Evolutionary conservation across 2,113 vertebrate genomes (phyloP).

Genomic region (Archilochus colubris): DNA sequence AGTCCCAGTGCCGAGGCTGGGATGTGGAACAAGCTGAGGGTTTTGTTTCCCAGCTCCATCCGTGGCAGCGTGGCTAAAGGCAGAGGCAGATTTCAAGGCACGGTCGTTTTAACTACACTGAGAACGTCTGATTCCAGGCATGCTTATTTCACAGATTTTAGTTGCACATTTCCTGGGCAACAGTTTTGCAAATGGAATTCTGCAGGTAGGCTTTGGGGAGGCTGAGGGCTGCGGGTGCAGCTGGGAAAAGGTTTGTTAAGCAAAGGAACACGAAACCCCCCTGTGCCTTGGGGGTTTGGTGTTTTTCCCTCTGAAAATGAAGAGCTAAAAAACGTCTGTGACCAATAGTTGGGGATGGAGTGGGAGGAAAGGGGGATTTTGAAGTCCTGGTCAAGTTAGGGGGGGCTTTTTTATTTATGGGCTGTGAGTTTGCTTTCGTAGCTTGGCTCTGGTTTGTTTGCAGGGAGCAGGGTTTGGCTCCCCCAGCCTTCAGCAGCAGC

Average conservation of each 20-base stretch:
- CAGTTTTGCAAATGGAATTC: conserved; percentile 41
- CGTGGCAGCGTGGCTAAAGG: conserved; percentile 54
- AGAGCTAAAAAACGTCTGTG: conserved; percentile 9
- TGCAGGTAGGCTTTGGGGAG: conserved; percentile 46
- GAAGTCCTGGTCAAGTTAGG: background rate
- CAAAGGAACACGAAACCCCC: background rate
- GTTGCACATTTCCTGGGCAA: conserved; percentile 55
- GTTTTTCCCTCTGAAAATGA: background rate
- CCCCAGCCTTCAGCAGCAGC: background rate
- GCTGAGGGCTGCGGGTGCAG: background rate
- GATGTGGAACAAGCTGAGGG: conserved; percentile 12
- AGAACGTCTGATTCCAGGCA: conserved; percentile 52
- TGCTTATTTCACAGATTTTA: conserved; percentile 69
- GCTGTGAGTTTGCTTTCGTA: background rate
- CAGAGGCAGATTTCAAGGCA: conserved; percentile 62
- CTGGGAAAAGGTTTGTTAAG: background rate
- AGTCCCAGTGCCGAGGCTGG: background rate
- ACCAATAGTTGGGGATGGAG: background rate
- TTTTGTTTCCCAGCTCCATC: conserved; percentile 44
- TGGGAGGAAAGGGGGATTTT: conserved; percentile 16
- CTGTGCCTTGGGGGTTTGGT: background rate
- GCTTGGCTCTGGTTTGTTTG: background rate
- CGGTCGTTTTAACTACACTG: conserved; percentile 60
- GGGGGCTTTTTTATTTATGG: background rate
- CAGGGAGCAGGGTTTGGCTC: background rate